Conservation (phyloP, 2,888 invertebrate genomes). For the Pseudococcus viburni region DNA sequence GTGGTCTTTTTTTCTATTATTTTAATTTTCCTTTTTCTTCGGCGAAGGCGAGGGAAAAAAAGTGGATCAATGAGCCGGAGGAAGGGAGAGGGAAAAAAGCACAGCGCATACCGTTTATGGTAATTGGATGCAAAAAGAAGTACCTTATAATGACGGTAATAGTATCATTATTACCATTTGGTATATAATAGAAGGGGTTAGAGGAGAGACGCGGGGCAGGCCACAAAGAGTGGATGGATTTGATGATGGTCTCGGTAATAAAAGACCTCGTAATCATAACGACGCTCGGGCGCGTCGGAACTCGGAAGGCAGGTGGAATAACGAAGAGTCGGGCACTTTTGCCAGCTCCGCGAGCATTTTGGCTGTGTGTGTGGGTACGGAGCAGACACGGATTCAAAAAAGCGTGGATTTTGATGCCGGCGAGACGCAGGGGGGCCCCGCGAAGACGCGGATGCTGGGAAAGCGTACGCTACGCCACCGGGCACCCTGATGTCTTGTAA, state of each 20-base stretch:
- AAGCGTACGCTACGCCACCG: background rate
- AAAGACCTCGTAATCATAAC: slow-evolving; percentile 34
- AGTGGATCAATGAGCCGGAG: background rate
- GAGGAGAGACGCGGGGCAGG: background rate
- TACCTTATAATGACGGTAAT: slow-evolving; percentile 51
- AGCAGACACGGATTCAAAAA: background rate
- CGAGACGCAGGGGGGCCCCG: background rate
- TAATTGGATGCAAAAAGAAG: slow-evolving; percentile 50
- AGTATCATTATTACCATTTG: slow-evolving; percentile 50
- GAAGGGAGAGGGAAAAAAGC: background rate
- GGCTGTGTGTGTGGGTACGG: too few species aligned
- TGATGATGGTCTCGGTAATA: slow-evolving; percentile 34
- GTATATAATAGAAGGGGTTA: background rate
- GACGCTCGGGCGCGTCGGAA: background rate
- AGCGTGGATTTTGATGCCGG: background rate
- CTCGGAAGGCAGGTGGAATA: background rate
- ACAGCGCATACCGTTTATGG: slow-evolving; percentile 18
- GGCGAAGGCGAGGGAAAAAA: background rate
- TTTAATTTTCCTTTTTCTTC: slow-evolving; percentile 21
- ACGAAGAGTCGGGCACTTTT: background rate
- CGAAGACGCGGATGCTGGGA: background rate
- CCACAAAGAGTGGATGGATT: slow-evolving; percentile 6
- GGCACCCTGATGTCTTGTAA: slow-evolving; percentile 34
- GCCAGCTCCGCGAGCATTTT: background rate
- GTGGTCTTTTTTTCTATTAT: background rate